Base-by-base conservation (phyloP, 2,888 invertebrate genomes). In the Boloria selene region DNA sequence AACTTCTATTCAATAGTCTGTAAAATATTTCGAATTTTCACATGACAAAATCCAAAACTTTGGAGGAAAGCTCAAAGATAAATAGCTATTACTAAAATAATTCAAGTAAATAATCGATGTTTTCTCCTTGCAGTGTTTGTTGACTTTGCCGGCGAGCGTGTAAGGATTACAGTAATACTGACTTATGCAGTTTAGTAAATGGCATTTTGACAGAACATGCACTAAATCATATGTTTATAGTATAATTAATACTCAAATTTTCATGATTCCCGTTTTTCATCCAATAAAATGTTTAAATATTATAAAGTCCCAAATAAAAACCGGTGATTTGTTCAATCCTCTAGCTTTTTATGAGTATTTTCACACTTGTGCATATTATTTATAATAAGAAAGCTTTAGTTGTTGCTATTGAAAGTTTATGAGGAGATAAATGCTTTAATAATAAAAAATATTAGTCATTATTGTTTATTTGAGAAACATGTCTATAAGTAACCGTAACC, bases 101-200 rank as follows among this genome's bases (percentile, higher is more conserved):
- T 22, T 14, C 14, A 22, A 47, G 4, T 54, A 55, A 55, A 47
- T 62, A 61, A 54, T 47, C 45, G 4, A 14, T 38, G 45, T 54
- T 55, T n/a, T 49, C 51, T n/a, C 17, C 45, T 17, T 58, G 58
- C 31, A 49, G 26, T 45, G 31, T 45, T 49, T 64, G 31, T 58
- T 64, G 51, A 50, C 22, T 44, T 55, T 63, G 16, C 17, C 14
- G 1, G n/a, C 51, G 42, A 22, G 53, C 44, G 31, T 22, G 26
- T 5, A 26, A 50, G 45, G 64, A 52, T 64, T 58, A 64, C 56
- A 6, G 13, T 64, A 51, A 64, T 64, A 7, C 64, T 58, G 14
- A 64, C 17, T 52, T 58, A 64, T 45, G 56, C 42, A 16, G 45
- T 51, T 58, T 56, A 13, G 17, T 56, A 42, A 10, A 44, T 56